phyloP scores from a whole-genome alignment of 2,888 invertebrate species.

The Ceriagrion tenellum region DNA sequence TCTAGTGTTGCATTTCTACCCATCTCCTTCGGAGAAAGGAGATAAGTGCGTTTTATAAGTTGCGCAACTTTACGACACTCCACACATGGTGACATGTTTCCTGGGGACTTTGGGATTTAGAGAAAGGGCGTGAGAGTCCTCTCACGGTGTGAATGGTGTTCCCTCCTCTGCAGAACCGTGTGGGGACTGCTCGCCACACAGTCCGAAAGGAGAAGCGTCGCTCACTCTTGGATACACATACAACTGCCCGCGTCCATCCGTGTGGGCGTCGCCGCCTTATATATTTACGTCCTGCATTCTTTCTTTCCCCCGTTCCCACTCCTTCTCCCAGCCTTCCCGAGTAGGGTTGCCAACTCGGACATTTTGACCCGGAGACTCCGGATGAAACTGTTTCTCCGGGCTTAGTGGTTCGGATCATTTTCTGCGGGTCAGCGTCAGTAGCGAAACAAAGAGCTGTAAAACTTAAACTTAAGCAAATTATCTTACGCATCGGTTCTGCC shows the following conservation, averaged over 20 bases:
- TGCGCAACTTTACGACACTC: neutral
- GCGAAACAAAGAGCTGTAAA: too few relatives aligned
- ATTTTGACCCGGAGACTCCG: too few relatives aligned
- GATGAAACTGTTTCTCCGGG: too few relatives aligned
- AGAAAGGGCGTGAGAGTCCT: neutral
- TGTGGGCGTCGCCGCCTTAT: constrained; percentile 23
- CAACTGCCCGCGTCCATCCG: constrained; percentile 11
- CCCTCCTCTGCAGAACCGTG: neutral
- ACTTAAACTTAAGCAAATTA: too few relatives aligned
- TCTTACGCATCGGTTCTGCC: too few relatives aligned
- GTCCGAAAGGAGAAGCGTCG: neutral
- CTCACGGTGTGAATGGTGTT: neutral
- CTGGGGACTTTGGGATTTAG: neutral
- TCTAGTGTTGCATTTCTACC: too few relatives aligned
- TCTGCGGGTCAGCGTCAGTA: too few relatives aligned
- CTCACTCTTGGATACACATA: neutral
- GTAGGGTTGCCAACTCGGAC: too few relatives aligned
- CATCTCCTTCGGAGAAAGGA: neutral
- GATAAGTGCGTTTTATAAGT: neutral
- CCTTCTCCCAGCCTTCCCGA: neutral
- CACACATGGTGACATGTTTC: neutral
- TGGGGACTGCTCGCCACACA: neutral
- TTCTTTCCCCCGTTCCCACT: neutral
- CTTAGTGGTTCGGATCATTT: too few relatives aligned
- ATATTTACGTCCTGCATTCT: constrained; percentile 39